Evolutionary conservation across 2,113 vertebrate genomes (phyloP).

Genomic region (Brachyhypopomus gauderio): DNA sequence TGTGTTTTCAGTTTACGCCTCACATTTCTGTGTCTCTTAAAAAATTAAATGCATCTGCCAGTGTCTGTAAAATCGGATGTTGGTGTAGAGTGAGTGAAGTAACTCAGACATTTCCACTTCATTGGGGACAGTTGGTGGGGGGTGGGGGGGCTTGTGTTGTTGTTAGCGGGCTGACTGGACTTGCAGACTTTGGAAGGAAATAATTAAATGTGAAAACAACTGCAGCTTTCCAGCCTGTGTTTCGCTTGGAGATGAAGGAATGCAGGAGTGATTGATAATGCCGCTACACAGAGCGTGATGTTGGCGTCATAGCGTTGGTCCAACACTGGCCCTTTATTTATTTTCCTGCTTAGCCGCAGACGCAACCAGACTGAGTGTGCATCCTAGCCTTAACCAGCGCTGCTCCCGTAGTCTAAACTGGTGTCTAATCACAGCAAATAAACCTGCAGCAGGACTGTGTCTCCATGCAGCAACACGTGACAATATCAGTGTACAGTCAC

Average conservation of each 20-base stretch:
- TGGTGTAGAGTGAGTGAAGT: slow-evolving; percentile 39
- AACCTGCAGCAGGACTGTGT: slow-evolving; percentile 17
- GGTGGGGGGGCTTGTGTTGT: slow-evolving; percentile 24
- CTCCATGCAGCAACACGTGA: slow-evolving; percentile 17
- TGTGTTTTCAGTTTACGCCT: slow-evolving; percentile 69
- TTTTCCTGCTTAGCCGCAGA: slow-evolving; percentile 68
- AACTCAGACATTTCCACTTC: slow-evolving; percentile 44
- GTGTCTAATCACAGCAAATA: slow-evolving; percentile 43
- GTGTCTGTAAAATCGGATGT: slow-evolving; percentile 51
- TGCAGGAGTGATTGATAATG: slow-evolving; percentile 70
- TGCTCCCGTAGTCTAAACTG: slow-evolving; percentile 51
- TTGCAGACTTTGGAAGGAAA: slow-evolving; percentile 72
- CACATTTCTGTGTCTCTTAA: slow-evolving; percentile 56
- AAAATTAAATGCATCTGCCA: slow-evolving; percentile 72
- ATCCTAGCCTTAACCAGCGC: slow-evolving; percentile 61
- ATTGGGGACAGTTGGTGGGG: not conserved
- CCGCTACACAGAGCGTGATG: slow-evolving; percentile 54
- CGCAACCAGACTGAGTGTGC: slow-evolving; percentile 62
- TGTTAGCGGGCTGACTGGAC: slow-evolving; percentile 50
- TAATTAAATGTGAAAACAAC: slow-evolving; percentile 67
- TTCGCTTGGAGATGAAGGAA: slow-evolving; percentile 61
- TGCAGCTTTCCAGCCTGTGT: slow-evolving; percentile 63
- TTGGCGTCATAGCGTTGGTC: slow-evolving; percentile 64
- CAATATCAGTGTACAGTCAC: not conserved
- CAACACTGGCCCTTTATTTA: slow-evolving; percentile 65